These are phyloP conservation scores for Porites evermanni DNA, from an alignment of 92 coral and sea anemone genomes.

Conservation along the genomic window DNA sequence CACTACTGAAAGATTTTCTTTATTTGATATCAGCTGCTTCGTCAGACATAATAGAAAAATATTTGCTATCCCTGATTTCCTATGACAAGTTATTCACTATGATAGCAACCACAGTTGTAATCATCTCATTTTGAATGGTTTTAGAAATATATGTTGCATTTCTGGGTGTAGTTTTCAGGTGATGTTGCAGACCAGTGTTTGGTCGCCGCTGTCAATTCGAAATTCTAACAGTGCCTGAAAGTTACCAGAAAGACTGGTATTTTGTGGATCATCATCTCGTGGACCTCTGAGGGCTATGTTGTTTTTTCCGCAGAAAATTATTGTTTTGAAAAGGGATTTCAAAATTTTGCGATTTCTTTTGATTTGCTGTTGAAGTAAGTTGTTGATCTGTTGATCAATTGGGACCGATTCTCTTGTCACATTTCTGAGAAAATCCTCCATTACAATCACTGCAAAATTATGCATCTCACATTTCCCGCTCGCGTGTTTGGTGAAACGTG, in stretches of 20 bases:
- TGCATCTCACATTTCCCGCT: conserved; percentile 43
- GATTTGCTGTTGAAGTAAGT: conserved; percentile 37
- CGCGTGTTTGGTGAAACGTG: conserved; percentile 47
- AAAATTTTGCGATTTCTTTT: conserved; percentile 48
- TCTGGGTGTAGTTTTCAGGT: conserved; percentile 31
- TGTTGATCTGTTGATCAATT: not conserved
- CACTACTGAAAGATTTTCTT: too few relatives aligned
- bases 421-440: not conserved
- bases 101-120: conserved; percentile 26
- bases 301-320: conserved; percentile 62
- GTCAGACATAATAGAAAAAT: too few relatives aligned
- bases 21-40: too few relatives aligned
- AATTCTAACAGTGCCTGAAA: conserved; percentile 66
- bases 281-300: conserved; percentile 51
- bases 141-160: conserved; percentile 33
- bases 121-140: conserved; percentile 40
- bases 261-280: conserved; percentile 56
- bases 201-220: conserved; percentile 68
- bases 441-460: conserved; percentile 9
- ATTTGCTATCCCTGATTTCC: too few relatives aligned
- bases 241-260: conserved; percentile 47
- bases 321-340: conserved; percentile 59
- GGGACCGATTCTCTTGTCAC: conserved; percentile 2
- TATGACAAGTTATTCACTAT: too few relatives aligned
- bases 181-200: conserved; percentile 38